These are phyloP conservation scores for Gymnarchus niloticus DNA, from an alignment of 2,113 vertebrate genomes.

Conservation along the genomic window DNA sequence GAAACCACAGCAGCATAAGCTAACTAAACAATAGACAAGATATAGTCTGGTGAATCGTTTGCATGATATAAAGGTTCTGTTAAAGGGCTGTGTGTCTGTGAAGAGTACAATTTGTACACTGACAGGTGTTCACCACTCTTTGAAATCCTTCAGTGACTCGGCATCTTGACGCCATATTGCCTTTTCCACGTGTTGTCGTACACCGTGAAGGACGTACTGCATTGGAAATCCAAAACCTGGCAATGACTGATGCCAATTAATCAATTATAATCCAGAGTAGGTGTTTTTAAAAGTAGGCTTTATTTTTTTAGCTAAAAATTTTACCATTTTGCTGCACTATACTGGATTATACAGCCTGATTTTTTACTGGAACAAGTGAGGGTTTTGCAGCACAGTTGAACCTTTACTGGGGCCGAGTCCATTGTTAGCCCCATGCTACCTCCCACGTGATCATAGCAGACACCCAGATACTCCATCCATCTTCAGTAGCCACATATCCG, in stretches of 20 bases:
- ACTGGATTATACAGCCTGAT: too few relatives aligned
- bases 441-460: background rate
- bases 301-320: background rate
- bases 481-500: background rate
- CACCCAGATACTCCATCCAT: background rate
- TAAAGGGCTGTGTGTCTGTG: background rate
- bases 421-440: background rate
- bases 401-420: background rate
- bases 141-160: conserved; percentile 3
- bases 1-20: background rate
- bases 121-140: background rate
- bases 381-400: too few relatives aligned
- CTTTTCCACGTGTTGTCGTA: background rate
- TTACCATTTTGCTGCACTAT: background rate
- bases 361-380: too few relatives aligned
- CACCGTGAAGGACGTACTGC: conserved; percentile 35
- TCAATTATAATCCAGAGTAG: background rate
- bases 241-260: background rate
- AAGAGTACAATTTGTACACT: background rate
- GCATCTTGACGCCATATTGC: conserved; percentile 1
- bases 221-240: background rate
- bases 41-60: background rate
- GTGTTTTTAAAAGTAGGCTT: background rate
- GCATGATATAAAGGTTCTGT: background rate
- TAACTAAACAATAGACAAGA: background rate